phyloP scores from a whole-genome alignment of 2,797 vertebrate genomes.

The Phoxinus dragarum region DNA sequence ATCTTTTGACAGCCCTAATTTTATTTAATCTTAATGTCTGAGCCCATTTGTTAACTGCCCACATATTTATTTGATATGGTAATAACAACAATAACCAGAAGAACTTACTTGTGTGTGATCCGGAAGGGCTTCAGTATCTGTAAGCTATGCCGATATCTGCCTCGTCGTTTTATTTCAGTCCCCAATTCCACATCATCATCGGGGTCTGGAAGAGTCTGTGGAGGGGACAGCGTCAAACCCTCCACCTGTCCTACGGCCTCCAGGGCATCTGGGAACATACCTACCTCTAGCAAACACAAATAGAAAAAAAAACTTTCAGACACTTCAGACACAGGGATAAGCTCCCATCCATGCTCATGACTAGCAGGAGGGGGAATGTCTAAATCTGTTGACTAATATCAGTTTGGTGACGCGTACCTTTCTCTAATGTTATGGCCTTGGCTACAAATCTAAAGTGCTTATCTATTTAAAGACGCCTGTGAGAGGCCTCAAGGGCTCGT shows the following conservation, averaged over 20 bases:
- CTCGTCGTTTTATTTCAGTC: conserved; percentile 66
- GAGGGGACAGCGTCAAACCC: conserved; percentile 75
- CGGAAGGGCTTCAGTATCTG: conserved; percentile 84
- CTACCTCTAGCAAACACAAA: conserved; percentile 56
- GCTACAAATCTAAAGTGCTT: conserved; percentile 73
- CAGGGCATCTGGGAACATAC: conserved; percentile 78
- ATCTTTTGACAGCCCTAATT: too few species aligned
- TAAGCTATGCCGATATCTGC: conserved; percentile 80
- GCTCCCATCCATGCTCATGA: background rate
- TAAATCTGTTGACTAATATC: conserved; percentile 70
- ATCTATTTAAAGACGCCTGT: conserved; percentile 82
- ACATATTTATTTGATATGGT: background rate
- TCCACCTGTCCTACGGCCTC: conserved; percentile 76
- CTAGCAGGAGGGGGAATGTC: conserved; percentile 2
- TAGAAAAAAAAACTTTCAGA: conserved; percentile 30
- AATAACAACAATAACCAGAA: background rate
- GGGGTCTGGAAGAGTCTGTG: conserved; percentile 64
- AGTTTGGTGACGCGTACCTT: conserved; percentile 63
- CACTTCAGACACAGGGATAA: background rate
- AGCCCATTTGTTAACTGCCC: background rate
- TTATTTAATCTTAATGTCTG: background rate
- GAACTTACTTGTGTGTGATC: conserved; percentile 81
- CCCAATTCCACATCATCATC: conserved; percentile 66
- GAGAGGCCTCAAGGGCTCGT: conserved; percentile 61
- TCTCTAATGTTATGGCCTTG: conserved; percentile 59